These are phyloP conservation scores for Euplexia lucipara DNA, from an alignment of 2,888 invertebrate genomes.

Conservation along the genomic window DNA sequence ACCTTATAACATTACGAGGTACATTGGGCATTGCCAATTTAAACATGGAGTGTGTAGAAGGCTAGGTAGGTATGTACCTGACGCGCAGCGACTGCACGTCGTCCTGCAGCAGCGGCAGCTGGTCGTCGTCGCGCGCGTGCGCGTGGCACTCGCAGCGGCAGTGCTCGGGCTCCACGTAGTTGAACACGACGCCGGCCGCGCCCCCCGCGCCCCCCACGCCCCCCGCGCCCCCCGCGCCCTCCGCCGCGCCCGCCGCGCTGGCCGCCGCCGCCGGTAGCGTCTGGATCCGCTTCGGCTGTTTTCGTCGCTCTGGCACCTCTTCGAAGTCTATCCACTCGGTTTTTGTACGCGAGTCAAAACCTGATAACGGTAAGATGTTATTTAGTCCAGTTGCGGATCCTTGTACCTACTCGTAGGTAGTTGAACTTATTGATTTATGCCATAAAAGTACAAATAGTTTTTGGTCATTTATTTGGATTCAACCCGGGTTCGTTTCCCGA, in stretches of 20 bases:
- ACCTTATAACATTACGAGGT: too few species aligned
- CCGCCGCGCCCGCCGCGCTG: conserved; percentile 80
- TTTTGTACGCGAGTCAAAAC: conserved; percentile 74
- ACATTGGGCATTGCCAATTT: neutral
- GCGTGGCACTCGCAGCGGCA: conserved; percentile 97
- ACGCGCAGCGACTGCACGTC: conserved; percentile 25
- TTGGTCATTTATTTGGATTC: too few species aligned
- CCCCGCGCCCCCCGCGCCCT: conserved; percentile 78
- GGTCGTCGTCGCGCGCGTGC: conserved; percentile 77
- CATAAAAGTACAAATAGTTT: too few species aligned
- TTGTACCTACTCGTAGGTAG: too few species aligned
- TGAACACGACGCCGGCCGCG: conserved; percentile 89
- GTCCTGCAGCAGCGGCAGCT: conserved; percentile 53
- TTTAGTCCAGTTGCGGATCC: too few species aligned
- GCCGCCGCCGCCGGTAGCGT: conserved; percentile 92
- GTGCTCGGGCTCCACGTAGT: conserved; percentile 96
- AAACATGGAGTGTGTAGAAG: neutral
- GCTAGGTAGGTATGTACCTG: conserved; percentile 27
- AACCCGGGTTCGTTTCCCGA: too few species aligned
- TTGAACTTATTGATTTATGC: too few species aligned
- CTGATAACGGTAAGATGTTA: conserved; percentile 33
- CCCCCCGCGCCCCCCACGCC: conserved; percentile 74
- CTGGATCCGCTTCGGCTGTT: conserved; percentile 95
- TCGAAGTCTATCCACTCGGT: conserved; percentile 96
- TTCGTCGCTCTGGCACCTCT: conserved; percentile 95